Conservation (phyloP, 1,140 invertebrate genomes). For the Schlechtendalia chinensis region DNA sequence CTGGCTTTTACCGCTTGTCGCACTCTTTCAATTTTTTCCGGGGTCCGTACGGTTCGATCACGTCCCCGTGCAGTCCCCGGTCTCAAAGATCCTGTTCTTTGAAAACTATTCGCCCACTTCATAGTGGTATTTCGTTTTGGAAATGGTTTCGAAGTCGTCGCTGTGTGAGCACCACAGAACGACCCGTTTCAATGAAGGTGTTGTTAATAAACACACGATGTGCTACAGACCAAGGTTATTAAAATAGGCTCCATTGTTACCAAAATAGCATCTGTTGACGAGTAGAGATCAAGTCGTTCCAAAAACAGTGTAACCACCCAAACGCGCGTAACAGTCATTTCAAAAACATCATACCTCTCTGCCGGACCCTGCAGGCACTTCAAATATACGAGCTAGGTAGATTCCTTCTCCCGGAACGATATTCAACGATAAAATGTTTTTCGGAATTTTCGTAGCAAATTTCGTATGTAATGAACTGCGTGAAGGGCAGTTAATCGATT, state of each 20-base stretch:
- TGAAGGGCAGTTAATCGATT: too few species aligned
- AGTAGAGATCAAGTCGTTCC: not conserved
- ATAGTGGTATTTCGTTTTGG: not conserved
- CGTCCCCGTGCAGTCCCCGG: too few species aligned
- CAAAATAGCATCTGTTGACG: not conserved
- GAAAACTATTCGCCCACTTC: too few species aligned
- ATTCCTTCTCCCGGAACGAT: too few species aligned
- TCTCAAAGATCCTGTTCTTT: too few species aligned
- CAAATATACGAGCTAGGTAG: too few species aligned
- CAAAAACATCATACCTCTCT: not conserved
- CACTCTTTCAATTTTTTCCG: too few species aligned
- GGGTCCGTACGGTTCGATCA: conserved; percentile 40
- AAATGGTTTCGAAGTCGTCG: conserved; percentile 55
- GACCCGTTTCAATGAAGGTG: not conserved
- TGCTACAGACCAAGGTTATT: not conserved
- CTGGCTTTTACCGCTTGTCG: too few species aligned
- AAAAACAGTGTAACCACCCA: not conserved
- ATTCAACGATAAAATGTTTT: too few species aligned
- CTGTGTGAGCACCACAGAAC: conserved; percentile 50
- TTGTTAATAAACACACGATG: not conserved
- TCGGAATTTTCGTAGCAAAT: too few species aligned
- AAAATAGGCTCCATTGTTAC: not conserved
- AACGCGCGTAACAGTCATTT: not conserved
- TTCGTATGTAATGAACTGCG: too few species aligned
- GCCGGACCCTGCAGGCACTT: not conserved